A percentile compares a stretch with the other conserved stretches of the same genome.
Evolutionary conservation across 1,140 invertebrate species (phyloP).

Genomic region (Holotrichia oblita): DNA sequence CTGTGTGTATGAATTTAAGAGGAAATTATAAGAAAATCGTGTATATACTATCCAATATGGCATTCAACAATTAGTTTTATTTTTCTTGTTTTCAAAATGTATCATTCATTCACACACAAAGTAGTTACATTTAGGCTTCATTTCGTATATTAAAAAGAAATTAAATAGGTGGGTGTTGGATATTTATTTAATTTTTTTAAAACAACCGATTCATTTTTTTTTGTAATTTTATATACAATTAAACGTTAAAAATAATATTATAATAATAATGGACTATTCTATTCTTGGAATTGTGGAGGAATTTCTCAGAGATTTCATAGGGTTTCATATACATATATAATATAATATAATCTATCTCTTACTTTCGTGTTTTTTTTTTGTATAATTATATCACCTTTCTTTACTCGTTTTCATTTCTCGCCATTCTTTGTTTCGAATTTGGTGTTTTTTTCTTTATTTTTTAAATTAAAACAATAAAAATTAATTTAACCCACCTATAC

Average conservation of each 20-base stretch:
- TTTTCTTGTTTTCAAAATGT: neutral
- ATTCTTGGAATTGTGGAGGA: neutral
- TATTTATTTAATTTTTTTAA: neutral
- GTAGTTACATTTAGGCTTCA: neutral
- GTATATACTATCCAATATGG: neutral
- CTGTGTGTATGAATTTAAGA: neutral
- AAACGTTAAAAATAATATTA: neutral
- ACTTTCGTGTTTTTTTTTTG: neutral
- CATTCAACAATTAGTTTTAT: neutral
- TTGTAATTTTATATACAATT: neutral
- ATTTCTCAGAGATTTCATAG: neutral
- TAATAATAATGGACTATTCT: neutral
- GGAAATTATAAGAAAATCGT: neutral
- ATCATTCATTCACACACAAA: neutral
- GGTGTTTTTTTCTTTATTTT: neutral
- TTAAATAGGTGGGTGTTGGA: neutral
- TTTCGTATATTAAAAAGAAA: neutral
- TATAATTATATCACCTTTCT: constrained; percentile 6
- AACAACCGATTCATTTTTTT: neutral
- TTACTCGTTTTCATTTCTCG: neutral
- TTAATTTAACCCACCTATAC: neutral
- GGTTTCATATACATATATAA: neutral
- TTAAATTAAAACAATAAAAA: neutral
- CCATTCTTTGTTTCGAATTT: neutral
- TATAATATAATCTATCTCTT: constrained; percentile 9